phyloP scores from a whole-genome alignment of 2,113 vertebrate species.

The Pseudorasbora parva region DNA sequence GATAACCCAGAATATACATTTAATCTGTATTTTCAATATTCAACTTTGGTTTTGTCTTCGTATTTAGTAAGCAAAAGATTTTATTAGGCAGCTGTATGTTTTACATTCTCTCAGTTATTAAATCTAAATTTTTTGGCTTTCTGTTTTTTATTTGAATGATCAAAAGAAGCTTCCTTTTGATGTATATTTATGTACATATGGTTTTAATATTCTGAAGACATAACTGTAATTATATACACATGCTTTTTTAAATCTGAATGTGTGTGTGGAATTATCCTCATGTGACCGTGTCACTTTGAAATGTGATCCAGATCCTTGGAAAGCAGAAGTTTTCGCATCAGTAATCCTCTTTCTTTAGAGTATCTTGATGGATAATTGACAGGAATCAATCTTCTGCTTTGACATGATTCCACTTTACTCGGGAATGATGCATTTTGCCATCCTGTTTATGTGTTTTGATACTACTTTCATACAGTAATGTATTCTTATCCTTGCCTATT shows the following conservation, averaged over 20 bases:
- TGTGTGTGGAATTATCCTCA: neutral
- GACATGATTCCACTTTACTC: neutral
- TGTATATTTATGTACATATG: neutral
- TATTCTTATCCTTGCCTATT: neutral
- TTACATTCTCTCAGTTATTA: neutral
- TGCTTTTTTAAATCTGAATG: constrained; percentile 33
- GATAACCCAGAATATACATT: neutral
- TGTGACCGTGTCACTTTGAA: neutral
- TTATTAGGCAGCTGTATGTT: neutral
- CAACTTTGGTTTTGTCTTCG: neutral
- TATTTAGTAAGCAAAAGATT: neutral
- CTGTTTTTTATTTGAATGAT: constrained; percentile 3
- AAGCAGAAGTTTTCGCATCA: constrained; percentile 12
- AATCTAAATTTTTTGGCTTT: neutral
- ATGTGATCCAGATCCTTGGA: constrained; percentile 26
- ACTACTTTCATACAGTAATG: neutral
- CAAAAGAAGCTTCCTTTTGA: constrained; percentile 10
- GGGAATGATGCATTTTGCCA: neutral
- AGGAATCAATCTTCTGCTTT: neutral
- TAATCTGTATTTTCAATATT: neutral
- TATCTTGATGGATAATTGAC: neutral
- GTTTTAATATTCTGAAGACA: neutral
- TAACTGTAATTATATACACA: constrained; percentile 27
- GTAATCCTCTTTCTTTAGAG: neutral
- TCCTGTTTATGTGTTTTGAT: neutral